Percentiles rank a stretch among this genome's conserved stretches.
phyloP scores from a whole-genome alignment of 2,797 vertebrate species.

The Chrysocyon brachyurus region DNA sequence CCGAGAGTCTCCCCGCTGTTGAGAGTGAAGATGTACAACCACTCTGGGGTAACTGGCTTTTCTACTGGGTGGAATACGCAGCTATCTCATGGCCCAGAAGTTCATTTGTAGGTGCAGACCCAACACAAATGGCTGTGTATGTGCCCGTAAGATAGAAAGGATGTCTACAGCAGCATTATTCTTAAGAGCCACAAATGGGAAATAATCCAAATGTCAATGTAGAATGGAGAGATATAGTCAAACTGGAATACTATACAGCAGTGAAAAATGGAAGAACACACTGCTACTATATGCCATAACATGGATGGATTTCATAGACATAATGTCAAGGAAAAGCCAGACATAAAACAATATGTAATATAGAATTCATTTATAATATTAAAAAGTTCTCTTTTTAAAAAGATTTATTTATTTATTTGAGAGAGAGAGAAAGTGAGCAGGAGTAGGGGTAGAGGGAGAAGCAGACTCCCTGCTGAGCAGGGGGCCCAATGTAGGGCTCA shows the following conservation, averaged over 20 bases:
- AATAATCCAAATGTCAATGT: neutral
- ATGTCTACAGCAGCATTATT: neutral
- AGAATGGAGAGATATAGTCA: neutral
- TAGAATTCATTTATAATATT: neutral
- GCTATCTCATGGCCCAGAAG: neutral
- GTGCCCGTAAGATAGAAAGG: neutral
- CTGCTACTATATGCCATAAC: neutral
- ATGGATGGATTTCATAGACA: neutral
- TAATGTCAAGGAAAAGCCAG: neutral
- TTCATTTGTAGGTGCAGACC: neutral
- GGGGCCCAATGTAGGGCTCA: too few relatives aligned
- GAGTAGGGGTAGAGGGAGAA: too few relatives aligned
- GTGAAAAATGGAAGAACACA: neutral
- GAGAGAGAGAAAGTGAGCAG: too few relatives aligned
- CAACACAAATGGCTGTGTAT: neutral
- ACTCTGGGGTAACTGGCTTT: neutral
- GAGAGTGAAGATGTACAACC: neutral
- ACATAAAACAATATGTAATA: neutral
- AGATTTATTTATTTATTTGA: too few relatives aligned
- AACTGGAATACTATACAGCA: neutral
- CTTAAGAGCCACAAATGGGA: neutral
- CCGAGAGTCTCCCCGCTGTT: neutral
- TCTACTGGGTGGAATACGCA: neutral
- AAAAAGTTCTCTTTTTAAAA: too few relatives aligned
- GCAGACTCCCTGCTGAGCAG: too few relatives aligned